Percentiles rank a stretch among this genome's conserved stretches.
phyloP scores from a whole-genome alignment of 2,888 invertebrate species.

The Apodemia mormo region DNA sequence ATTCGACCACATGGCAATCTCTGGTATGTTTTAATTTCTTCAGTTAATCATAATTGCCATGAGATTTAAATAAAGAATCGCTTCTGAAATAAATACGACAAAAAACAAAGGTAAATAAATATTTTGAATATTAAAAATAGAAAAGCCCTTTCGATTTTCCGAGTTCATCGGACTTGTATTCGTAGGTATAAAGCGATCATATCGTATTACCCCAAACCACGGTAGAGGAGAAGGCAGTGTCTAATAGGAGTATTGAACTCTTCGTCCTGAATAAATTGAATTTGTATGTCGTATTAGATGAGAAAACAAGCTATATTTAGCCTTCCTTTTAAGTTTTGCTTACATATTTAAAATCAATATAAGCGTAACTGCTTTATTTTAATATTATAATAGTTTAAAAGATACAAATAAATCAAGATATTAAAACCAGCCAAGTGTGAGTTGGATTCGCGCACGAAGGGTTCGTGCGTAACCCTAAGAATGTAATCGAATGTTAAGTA shows the following conservation, averaged over 20 bases:
- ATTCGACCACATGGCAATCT: no score
- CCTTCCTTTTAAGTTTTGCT: background rate
- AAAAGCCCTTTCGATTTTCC: slow-evolving; percentile 14
- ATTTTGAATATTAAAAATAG: slow-evolving; percentile 7
- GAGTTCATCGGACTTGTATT: slow-evolving; percentile 13
- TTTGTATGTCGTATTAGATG: slow-evolving; percentile 11
- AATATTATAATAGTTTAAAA: no score
- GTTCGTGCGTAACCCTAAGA: no score
- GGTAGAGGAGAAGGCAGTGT: slow-evolving; percentile 8
- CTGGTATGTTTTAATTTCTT: no score
- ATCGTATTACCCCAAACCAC: slow-evolving; percentile 11
- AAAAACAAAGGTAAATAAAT: background rate
- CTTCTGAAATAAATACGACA: background rate
- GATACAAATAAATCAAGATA: no score
- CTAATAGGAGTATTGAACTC: slow-evolving; percentile 17
- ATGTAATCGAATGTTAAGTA: no score
- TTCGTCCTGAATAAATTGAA: slow-evolving; percentile 6
- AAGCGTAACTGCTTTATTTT: background rate
- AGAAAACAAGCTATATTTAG: slow-evolving; percentile 14
- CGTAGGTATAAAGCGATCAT: slow-evolving; percentile 4
- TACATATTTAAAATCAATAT: background rate
- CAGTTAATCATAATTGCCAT: background rate
- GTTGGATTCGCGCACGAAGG: no score
- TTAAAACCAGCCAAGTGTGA: no score
- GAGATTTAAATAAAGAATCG: background rate